Conservation (phyloP, 2,797 vertebrate species). For the Chaetophractus vellerosus region DNA sequence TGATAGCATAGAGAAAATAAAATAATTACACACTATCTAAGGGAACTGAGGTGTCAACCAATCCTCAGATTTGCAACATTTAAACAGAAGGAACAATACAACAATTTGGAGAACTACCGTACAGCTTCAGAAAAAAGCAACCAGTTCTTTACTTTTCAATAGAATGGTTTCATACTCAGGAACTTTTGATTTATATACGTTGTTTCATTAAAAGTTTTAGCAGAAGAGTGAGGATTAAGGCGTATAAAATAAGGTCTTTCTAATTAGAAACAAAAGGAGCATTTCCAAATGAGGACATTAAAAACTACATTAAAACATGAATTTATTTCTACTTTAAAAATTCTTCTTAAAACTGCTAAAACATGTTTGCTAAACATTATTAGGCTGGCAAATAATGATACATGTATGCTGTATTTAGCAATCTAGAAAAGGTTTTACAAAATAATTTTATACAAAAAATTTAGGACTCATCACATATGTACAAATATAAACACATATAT, state of each 20-base stretch:
- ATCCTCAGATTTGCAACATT: neutral
- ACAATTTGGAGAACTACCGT: neutral
- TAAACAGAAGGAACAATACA: neutral
- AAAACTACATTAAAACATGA: neutral
- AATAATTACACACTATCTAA: conserved; percentile 36
- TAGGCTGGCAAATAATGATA: neutral
- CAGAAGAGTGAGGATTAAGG: neutral
- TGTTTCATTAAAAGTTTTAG: neutral
- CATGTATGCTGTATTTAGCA: neutral
- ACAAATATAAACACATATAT: neutral
- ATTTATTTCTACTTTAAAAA: neutral
- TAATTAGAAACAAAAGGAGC: neutral
- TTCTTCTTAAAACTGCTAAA: neutral
- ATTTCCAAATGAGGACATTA: neutral
- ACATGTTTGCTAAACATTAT: neutral
- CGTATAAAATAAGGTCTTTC: neutral
- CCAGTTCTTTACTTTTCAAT: neutral
- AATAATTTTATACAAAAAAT: conserved; percentile 12
- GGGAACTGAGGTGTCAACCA: neutral
- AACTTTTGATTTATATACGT: conserved; percentile 16
- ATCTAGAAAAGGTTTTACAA: neutral
- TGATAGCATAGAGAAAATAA: conserved; percentile 8
- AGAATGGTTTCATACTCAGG: neutral
- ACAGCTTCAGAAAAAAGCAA: neutral
- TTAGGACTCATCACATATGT: neutral